A percentile compares a stretch with the other conserved stretches of the same genome.
Conservation (phyloP, 2,888 invertebrate species). For the Molorchus minor region DNA sequence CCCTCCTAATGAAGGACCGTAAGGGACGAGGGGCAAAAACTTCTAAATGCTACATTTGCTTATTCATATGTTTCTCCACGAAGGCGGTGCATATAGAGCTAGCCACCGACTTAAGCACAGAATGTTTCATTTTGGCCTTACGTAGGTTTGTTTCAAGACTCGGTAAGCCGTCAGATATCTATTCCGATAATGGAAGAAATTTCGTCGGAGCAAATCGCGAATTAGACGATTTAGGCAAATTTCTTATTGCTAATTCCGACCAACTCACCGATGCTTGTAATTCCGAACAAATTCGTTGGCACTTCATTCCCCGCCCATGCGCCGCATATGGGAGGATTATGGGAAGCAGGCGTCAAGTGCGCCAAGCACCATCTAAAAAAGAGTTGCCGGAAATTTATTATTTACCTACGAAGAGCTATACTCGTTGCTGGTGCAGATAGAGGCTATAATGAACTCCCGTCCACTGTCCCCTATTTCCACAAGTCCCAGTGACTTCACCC, state of each 20-base stretch:
- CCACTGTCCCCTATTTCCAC: neutral
- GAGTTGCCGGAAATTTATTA: neutral
- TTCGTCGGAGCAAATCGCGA: slow-evolving; percentile 39
- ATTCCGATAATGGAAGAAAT: slow-evolving; percentile 47
- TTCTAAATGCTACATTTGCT: slow-evolving; percentile 37
- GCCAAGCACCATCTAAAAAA: neutral
- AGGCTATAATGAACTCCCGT: neutral
- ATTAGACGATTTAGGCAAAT: slow-evolving; percentile 5
- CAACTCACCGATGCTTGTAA: neutral
- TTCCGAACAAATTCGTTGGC: neutral
- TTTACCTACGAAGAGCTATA: neutral
- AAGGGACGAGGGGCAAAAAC: slow-evolving; percentile 35
- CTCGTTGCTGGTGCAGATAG: neutral
- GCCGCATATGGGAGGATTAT: neutral
- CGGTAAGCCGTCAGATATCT: slow-evolving; percentile 40
- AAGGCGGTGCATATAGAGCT: slow-evolving; percentile 48
- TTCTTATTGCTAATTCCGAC: neutral
- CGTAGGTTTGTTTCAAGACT: slow-evolving; percentile 44
- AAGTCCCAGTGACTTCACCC: neutral
- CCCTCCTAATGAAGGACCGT: slow-evolving; percentile 36
- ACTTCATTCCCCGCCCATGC: slow-evolving; percentile 1
- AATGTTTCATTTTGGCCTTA: slow-evolving; percentile 42
- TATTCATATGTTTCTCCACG: slow-evolving; percentile 42
- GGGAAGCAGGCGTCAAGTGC: neutral
- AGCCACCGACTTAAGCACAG: slow-evolving; percentile 41